phyloP scores from a whole-genome alignment of 2,888 invertebrate genomes.

The Drosophila melanosoma region DNA sequence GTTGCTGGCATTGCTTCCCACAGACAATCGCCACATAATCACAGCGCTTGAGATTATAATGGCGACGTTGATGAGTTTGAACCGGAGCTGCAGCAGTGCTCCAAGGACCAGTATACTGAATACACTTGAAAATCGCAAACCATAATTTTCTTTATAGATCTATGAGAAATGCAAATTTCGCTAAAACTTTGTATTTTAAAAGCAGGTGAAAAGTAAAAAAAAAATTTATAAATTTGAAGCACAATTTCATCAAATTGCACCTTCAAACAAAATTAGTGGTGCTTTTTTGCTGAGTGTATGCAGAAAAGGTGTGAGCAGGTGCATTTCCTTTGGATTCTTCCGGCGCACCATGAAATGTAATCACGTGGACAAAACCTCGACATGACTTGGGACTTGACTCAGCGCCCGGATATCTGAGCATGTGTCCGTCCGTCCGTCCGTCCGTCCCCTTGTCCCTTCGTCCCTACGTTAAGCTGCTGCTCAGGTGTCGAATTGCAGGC shows the following conservation, averaged over 20 bases:
- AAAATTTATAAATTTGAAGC: background rate
- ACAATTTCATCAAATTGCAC: background rate
- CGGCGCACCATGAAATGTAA: slow-evolving; percentile 64
- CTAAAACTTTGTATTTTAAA: background rate
- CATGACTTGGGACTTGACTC: slow-evolving; percentile 26
- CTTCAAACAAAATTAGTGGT: background rate
- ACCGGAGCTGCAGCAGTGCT: slow-evolving; percentile 22
- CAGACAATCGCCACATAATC: slow-evolving; percentile 71
- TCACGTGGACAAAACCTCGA: slow-evolving; percentile 60
- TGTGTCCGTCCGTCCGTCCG: background rate
- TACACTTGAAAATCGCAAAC: background rate
- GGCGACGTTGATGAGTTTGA: slow-evolving; percentile 70
- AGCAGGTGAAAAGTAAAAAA: background rate
- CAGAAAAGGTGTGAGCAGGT: slow-evolving; percentile 3
- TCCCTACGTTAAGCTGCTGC: background rate
- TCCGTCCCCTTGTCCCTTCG: background rate
- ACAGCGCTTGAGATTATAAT: slow-evolving; percentile 73
- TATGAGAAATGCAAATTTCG: background rate
- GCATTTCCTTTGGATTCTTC: slow-evolving; percentile 67
- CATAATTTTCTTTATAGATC: background rate
- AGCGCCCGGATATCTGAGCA: slow-evolving; percentile 37
- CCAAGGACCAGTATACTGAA: background rate
- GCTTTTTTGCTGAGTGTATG: slow-evolving; percentile 3
- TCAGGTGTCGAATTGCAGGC: slow-evolving; percentile 52
- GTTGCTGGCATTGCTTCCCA: slow-evolving; percentile 26